These are phyloP conservation scores for Trematocara caparti DNA, from an alignment of 2,797 vertebrate genomes.

Conservation along the genomic window DNA sequence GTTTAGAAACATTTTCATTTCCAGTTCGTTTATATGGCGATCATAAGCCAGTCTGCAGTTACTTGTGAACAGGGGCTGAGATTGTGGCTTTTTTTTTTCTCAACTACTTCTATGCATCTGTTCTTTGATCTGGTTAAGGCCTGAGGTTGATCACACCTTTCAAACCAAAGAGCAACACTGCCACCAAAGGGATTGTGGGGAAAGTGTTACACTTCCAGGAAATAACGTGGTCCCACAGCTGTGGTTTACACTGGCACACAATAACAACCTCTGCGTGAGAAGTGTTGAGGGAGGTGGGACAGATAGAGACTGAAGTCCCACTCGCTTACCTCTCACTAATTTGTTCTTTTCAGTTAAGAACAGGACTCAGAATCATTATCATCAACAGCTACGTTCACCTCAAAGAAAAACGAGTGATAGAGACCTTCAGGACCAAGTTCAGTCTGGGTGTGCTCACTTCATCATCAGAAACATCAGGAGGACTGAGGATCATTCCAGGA, in stretches of 20 bases:
- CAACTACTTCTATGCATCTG: background rate
- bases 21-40: background rate
- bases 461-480: too few species aligned
- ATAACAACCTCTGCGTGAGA: background rate
- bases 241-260: background rate
- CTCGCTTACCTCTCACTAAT: background rate
- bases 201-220: background rate
- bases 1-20: background rate
- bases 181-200: background rate
- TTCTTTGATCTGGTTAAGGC: background rate
- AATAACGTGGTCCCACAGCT: background rate
- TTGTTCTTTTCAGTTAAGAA: too few species aligned
- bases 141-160: background rate
- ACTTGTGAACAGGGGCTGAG: background rate
- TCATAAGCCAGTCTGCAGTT: background rate
- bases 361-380: too few species aligned
- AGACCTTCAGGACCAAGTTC: too few species aligned
- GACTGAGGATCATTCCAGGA: too few species aligned
- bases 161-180: background rate
- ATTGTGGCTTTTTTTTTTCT: background rate
- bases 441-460: too few species aligned
- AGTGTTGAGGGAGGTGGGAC: background rate
- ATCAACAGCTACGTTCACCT: too few species aligned
- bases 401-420: too few species aligned
- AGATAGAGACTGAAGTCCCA: background rate